Percentiles rank a stretch among this genome's conserved stretches.
phyloP scores from a whole-genome alignment of 1,140 invertebrate species.

The Brachionus paranguensis region DNA sequence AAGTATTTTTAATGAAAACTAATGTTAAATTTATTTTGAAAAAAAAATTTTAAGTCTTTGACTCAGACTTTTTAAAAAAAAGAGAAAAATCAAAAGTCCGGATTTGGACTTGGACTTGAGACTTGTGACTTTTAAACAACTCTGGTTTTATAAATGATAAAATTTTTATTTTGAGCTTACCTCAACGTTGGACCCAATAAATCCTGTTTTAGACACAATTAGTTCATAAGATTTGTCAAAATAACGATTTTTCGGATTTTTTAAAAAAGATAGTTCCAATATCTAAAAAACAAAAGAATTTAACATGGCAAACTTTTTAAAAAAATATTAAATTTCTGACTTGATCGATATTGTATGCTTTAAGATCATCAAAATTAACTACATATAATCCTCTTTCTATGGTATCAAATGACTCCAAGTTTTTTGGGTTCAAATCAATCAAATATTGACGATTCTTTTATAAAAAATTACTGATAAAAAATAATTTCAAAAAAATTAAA shows the following conservation, averaged over 20 bases:
- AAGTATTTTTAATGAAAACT: no score
- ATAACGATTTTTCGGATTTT: constrained; percentile 59
- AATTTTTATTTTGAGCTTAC: constrained; percentile 43
- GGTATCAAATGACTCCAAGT: constrained; percentile 42
- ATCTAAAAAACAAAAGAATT: constrained; percentile 41
- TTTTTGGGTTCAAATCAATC: constrained; percentile 42
- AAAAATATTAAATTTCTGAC: constrained; percentile 43
- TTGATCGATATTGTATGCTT: constrained; percentile 45
- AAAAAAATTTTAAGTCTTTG: no score
- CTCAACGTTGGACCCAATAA: constrained; percentile 52
- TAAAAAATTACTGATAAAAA: constrained; percentile 2
- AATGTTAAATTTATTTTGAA: no score
- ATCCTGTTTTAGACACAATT: constrained; percentile 58
- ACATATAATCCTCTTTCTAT: constrained; percentile 48
- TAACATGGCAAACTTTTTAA: constrained; percentile 34
- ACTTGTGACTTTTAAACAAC: no score
- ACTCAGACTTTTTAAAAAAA: no score
- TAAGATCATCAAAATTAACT: constrained; percentile 48
- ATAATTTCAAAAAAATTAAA: background rate
- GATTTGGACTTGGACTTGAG: no score
- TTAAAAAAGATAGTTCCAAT: constrained; percentile 45
- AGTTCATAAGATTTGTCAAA: constrained; percentile 58
- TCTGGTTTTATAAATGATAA: constrained; percentile 16
- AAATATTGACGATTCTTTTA: constrained; percentile 43
- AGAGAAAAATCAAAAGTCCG: no score